Evolutionary conservation across 1,140 invertebrate species (phyloP), one percentile per base, ranked within the genome.

Genomic region (Ridgeia piscesae): DNA sequence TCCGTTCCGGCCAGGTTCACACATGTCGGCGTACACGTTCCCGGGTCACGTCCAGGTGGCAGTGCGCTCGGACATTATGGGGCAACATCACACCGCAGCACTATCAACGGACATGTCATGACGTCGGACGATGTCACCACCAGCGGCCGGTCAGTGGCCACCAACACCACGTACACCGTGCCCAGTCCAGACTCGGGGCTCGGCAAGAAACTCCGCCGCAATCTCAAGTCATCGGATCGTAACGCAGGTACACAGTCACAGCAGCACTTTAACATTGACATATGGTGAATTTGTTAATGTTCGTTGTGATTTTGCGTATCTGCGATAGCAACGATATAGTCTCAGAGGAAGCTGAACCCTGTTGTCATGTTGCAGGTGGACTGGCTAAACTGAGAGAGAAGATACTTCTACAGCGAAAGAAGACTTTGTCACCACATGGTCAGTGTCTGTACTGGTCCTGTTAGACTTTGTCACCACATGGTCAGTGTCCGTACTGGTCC

Each of bases 361-460:
- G n/a, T 92, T 42, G 92, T 31, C 93, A 11, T 93, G 88, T 93
- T 94, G 35, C 93, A 95, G 94, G 93, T 93, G 93, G 93, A 6
- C 92, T 95, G 33, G 92, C 93, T n/a, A 94, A 95, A 91, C 93
- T 95, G 27, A 94, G 93, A 93, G 94, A 94, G 89, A 94, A 94
- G 48, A 94, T 95, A 33, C 90, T 93, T 34, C 94, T 94, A 77
- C 94, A 95, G 90, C 93, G 93, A 50, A 92, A 94, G 31, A 92
- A 34, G 89, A 89, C 35, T 48, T 42, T 91, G 35, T 50, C 35
- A n/a, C 48, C 35, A 50, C 31, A 33, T 6, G 35, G 31, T 34
- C 48, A 50, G 90, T 35, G 35, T 35, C 33, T n/a, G n/a, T 34
- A 34, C 89, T 14, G 89, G 34, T 14, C n/a, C n/a, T n/a, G n/a